Conservation (phyloP, 37 sponge, comb jelly and placozoan species). For the Dysidea cf. avara region DNA sequence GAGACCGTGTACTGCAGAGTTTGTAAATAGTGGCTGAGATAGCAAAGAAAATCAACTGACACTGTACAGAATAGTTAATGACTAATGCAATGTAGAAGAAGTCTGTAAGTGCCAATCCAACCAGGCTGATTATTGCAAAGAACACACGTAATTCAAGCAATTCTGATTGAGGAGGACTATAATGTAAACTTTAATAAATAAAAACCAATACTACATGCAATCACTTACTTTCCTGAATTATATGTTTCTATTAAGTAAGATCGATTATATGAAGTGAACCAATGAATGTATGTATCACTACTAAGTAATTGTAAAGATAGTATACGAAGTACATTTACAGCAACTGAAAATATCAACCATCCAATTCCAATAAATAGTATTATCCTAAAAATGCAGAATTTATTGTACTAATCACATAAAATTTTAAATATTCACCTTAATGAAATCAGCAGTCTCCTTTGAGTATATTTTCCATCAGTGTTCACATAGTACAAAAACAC, state of each 20-base stretch:
- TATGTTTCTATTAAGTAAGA: too few species aligned
- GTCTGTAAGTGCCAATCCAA: slow-evolving; percentile 73
- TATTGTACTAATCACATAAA: too few species aligned
- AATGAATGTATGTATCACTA: slow-evolving; percentile 22
- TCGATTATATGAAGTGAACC: slow-evolving; percentile 6
- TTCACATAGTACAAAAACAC: too few species aligned
- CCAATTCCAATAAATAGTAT: slow-evolving; percentile 36
- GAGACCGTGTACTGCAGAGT: slow-evolving; percentile 36
- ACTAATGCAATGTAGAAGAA: slow-evolving; percentile 68
- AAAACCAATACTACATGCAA: too few species aligned
- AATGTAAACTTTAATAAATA: too few species aligned
- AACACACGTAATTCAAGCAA: slow-evolving; percentile 10
- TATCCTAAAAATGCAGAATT: slow-evolving; percentile 19
- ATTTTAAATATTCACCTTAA: too few species aligned
- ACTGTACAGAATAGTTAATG: slow-evolving; percentile 82
- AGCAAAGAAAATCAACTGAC: slow-evolving; percentile 77
- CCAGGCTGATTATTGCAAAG: slow-evolving; percentile 24
- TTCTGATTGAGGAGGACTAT: too few species aligned
- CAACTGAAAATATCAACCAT: slow-evolving; percentile 55
- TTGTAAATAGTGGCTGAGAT: slow-evolving; percentile 43
- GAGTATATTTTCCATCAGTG: too few species aligned
- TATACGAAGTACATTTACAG: slow-evolving; percentile 40
- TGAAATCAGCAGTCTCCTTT: too few species aligned
- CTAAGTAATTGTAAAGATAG: slow-evolving; percentile 41
- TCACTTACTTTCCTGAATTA: too few species aligned